Evolutionary conservation across 2,113 vertebrate genomes (phyloP).

Genomic region (Mystacornis crossleyi): DNA sequence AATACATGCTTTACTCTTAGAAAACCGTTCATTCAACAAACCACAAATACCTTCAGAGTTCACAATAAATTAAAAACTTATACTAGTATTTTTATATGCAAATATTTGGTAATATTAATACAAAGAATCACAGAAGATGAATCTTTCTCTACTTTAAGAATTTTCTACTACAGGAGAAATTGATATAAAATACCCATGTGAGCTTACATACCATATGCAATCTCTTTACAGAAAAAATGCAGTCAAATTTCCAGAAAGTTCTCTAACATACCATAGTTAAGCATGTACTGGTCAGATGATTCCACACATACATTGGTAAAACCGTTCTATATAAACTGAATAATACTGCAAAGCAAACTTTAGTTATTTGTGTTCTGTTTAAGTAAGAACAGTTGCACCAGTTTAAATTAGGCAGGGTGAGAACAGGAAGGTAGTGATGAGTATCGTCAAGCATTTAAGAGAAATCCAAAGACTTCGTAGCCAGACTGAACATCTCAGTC

Average conservation of each 20-base stretch:
- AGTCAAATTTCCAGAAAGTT: background rate
- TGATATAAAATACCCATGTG: background rate
- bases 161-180: background rate
- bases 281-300: background rate
- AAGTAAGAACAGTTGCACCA: background rate
- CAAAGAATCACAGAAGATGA: background rate
- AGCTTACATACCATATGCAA: background rate
- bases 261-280: background rate
- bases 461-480: background rate
- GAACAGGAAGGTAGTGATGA: background rate
- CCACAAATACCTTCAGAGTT: background rate
- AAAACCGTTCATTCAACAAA: background rate
- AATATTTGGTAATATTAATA: background rate
- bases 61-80: background rate
- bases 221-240: background rate
- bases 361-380: background rate
- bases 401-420: background rate
- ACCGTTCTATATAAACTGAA: background rate
- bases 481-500: background rate
- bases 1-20: background rate
- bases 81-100: background rate
- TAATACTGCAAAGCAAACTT: background rate
- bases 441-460: background rate
- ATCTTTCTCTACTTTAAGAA: background rate
- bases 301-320: background rate